Percentiles rank a stretch among this genome's conserved stretches.
Evolutionary conservation across 2,113 vertebrate genomes (phyloP).

Genomic region (Caranx melampygus): DNA sequence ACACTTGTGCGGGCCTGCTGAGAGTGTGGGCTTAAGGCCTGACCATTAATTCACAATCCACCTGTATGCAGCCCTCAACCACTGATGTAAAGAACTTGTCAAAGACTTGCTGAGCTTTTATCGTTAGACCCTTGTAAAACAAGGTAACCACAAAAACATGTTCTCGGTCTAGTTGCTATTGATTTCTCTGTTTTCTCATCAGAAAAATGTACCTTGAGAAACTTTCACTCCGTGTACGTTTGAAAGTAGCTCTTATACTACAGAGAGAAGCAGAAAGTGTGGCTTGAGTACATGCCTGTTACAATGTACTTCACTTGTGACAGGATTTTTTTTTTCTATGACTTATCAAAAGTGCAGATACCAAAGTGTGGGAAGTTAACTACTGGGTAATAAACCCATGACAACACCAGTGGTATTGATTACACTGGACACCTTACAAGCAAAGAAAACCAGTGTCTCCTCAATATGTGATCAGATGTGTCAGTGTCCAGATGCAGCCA

Average conservation of each 20-base stretch:
- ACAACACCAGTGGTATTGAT: no score
- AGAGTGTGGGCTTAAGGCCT: conserved; percentile 4
- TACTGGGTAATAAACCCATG: no score
- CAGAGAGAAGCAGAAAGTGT: conserved; percentile 17
- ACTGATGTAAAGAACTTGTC: conserved; percentile 38
- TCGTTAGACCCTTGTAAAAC: conserved; percentile 42
- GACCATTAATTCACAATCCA: conserved; percentile 19
- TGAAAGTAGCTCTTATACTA: conserved; percentile 11
- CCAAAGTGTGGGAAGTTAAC: no score
- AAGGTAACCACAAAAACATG: conserved; percentile 15
- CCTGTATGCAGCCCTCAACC: conserved; percentile 18
- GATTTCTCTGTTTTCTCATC: conserved; percentile 40
- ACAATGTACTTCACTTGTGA: background rate
- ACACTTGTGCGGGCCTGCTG: conserved; percentile 2
- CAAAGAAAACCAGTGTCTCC: no score
- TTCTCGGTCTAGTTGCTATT: conserved; percentile 19
- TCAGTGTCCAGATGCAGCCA: no score
- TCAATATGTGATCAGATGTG: no score
- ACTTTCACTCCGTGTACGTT: background rate
- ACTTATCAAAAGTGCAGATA: no score
- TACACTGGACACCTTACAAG: no score
- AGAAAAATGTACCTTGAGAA: conserved; percentile 26
- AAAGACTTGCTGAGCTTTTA: conserved; percentile 34
- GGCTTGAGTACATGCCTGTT: background rate
- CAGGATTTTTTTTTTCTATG: background rate